Evolutionary conservation across 2,888 invertebrate genomes (phyloP).

Genomic region (Xestia rhomboidea): DNA sequence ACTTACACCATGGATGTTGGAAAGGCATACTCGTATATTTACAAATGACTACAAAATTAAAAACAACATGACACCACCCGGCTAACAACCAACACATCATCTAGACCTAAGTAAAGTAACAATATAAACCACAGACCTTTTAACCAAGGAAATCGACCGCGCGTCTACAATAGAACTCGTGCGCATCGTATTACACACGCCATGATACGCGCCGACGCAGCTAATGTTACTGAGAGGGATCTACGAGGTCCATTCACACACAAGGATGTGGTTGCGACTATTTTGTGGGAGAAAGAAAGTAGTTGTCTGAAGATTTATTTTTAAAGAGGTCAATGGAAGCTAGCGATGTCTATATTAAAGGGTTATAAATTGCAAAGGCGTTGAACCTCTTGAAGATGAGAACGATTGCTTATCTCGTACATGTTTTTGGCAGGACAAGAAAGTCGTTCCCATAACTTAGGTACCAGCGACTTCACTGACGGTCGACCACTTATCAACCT

Average conservation of each 20-base stretch:
- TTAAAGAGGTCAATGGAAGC: conserved; percentile 8
- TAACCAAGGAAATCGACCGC: conserved; percentile 60
- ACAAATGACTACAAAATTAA: background rate
- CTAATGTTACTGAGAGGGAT: conserved; percentile 78
- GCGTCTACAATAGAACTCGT: conserved; percentile 56
- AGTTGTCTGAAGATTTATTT: conserved; percentile 36
- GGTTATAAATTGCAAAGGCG: background rate
- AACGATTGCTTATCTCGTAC: background rate
- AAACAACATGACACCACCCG: background rate
- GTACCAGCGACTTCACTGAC: no score
- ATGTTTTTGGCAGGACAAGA: background rate
- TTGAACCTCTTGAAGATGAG: background rate
- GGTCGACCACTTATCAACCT: no score
- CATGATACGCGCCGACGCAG: conserved; percentile 64
- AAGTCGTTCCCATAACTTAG: no score
- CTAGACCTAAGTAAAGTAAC: conserved; percentile 31
- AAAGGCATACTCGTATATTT: background rate
- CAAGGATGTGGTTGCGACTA: conserved; percentile 74
- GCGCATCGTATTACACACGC: conserved; percentile 62
- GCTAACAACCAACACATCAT: background rate
- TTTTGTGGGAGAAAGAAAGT: conserved; percentile 56
- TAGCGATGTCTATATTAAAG: background rate
- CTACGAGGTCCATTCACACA: conserved; percentile 72
- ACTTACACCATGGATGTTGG: background rate
- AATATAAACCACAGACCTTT: conserved; percentile 64